Conservation (phyloP, 2,113 vertebrate species). For the Myotis davidii region DNA sequence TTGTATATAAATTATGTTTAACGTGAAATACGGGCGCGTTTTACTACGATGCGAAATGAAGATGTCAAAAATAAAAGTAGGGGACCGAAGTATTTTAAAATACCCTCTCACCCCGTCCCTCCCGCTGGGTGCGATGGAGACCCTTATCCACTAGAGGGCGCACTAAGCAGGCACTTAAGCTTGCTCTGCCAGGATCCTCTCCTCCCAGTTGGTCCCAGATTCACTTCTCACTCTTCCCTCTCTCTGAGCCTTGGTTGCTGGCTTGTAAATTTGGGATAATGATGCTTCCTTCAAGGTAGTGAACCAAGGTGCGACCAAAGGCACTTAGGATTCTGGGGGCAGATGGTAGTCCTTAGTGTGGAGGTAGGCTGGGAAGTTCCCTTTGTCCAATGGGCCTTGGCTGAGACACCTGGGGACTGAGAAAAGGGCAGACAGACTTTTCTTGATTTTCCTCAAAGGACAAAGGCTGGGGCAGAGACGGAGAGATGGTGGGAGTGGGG, state of each 20-base stretch:
- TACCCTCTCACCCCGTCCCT: not conserved
- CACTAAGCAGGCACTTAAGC: constrained; percentile 22
- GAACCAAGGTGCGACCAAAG: not conserved
- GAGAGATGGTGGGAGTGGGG: not conserved
- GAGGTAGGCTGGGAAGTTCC: not conserved
- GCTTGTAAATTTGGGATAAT: not conserved
- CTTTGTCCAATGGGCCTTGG: not conserved
- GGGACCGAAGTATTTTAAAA: not conserved
- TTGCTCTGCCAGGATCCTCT: not conserved
- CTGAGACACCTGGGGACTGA: not conserved
- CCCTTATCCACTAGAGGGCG: constrained; percentile 67
- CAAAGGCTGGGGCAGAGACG: not conserved
- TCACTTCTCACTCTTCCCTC: not conserved
- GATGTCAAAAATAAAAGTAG: constrained; percentile 7
- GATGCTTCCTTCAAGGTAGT: not conserved
- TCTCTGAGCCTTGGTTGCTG: not conserved
- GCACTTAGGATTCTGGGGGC: not conserved
- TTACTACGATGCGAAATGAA: not conserved
- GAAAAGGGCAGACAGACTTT: not conserved
- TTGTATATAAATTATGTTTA: not conserved
- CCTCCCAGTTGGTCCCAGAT: not conserved
- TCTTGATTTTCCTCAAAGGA: not conserved
- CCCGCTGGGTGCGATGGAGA: not conserved
- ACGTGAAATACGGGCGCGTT: not conserved
- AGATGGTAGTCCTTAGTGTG: not conserved